Evolutionary conservation across 53 echinoderm and acorn worm genomes (phyloP).

Genomic region (Paracentrotus lividus): DNA sequence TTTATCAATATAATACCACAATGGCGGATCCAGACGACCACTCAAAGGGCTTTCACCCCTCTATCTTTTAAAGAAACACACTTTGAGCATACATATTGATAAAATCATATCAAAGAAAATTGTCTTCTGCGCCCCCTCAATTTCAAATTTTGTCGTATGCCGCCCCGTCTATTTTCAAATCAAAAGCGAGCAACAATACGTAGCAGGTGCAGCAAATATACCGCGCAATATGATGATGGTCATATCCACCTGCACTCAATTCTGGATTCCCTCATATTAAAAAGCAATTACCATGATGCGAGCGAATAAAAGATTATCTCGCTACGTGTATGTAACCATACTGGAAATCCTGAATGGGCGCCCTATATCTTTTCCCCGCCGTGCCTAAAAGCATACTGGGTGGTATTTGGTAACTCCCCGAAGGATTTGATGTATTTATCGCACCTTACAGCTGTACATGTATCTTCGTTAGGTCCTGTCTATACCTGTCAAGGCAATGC

Average conservation of each 20-base stretch:
- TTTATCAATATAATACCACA: too few relatives aligned
- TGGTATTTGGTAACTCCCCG: constrained; percentile 2
- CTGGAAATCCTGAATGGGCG: background rate
- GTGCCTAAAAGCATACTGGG: background rate
- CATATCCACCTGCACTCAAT: background rate
- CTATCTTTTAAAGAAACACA: too few relatives aligned
- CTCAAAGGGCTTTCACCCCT: too few relatives aligned
- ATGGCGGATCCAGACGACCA: too few relatives aligned
- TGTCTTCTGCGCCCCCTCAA: too few relatives aligned
- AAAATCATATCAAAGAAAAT: too few relatives aligned
- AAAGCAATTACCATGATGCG: constrained; percentile 23
- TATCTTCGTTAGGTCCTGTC: too few relatives aligned
- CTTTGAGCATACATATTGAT: too few relatives aligned
- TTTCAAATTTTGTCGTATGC: too few relatives aligned
- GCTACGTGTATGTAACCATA: constrained; percentile 15
- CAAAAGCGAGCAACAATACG: background rate
- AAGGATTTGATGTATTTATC: constrained; percentile 1
- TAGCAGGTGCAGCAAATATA: background rate
- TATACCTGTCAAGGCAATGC: too few relatives aligned
- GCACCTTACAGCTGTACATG: constrained; percentile 15
- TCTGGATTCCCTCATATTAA: constrained; percentile 1
- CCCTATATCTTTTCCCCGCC: constrained; percentile 3
- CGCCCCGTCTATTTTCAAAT: too few relatives aligned
- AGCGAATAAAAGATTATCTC: constrained; percentile 2
- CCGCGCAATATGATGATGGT: background rate